Percentiles rank a stretch among this genome's conserved stretches.
Evolutionary conservation across 2,888 invertebrate genomes (phyloP).

Genomic region (Nephrotoma flavescens): DNA sequence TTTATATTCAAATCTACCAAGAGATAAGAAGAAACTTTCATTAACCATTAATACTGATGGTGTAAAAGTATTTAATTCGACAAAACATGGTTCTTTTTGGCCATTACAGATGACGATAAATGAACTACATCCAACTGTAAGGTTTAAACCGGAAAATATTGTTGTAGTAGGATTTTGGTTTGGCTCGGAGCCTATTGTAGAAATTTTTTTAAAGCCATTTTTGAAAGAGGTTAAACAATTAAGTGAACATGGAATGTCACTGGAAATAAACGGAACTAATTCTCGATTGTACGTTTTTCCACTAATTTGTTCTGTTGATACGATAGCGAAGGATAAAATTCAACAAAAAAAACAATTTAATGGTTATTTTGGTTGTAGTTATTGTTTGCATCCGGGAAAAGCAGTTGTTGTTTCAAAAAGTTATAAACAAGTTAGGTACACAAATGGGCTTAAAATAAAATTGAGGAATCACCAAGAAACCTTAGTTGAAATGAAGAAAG

Average conservation of each 20-base stretch:
- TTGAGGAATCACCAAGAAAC: background rate
- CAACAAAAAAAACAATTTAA: background rate
- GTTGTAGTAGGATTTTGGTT: background rate
- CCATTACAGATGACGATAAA: background rate
- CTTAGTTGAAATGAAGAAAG: background rate
- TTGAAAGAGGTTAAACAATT: background rate
- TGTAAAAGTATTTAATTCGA: background rate
- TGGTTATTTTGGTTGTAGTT: slow-evolving; percentile 2
- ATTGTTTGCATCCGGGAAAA: slow-evolving; percentile 3
- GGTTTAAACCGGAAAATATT: slow-evolving; percentile 3
- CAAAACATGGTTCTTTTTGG: background rate
- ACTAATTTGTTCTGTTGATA: background rate
- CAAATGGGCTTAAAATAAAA: background rate
- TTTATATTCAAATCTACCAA: background rate
- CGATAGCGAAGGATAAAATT: background rate
- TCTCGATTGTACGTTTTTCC: background rate
- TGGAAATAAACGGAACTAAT: background rate
- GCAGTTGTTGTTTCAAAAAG: background rate
- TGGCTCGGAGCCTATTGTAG: background rate
- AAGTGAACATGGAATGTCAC: background rate
- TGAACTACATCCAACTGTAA: background rate
- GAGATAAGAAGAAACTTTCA: background rate
- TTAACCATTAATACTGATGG: slow-evolving; percentile 1
- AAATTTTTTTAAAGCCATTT: background rate
- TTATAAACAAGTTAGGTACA: background rate